phyloP scores from a whole-genome alignment of 2,797 vertebrate species.

The Betta splendens region DNA sequence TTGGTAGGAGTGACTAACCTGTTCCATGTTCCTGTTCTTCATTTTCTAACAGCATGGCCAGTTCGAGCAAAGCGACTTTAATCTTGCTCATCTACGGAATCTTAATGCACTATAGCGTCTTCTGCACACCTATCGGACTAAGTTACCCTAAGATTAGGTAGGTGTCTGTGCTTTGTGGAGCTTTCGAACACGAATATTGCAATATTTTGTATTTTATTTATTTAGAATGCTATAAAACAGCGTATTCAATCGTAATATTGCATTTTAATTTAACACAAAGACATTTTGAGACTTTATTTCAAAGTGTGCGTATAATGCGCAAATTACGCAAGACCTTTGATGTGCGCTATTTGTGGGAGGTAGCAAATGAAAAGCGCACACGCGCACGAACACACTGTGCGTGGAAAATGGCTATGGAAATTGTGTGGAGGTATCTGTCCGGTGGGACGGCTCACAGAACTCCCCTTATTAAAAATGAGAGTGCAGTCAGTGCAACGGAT shows the following conservation, averaged over 20 bases:
- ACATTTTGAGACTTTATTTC: conserved; percentile 3
- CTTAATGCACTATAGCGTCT: conserved; percentile 96
- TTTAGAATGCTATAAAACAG: not conserved
- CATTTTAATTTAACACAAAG: not conserved
- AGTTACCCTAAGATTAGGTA: conserved; percentile 95
- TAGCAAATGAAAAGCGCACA: not conserved
- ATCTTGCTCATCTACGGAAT: conserved; percentile 96
- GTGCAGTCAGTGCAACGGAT: conserved; percentile 66
- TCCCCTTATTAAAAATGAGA: conserved; percentile 78
- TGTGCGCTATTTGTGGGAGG: not conserved
- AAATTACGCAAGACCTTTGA: conserved; percentile 8
- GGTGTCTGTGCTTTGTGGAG: conserved; percentile 56
- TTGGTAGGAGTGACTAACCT: conserved; percentile 43
- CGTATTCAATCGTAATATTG: not conserved
- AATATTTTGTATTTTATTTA: not conserved
- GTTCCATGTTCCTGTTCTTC: conserved; percentile 45
- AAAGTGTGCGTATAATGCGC: conserved; percentile 38
- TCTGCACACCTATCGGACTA: conserved; percentile 93
- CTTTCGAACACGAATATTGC: not conserved
- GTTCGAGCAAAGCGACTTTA: conserved; percentile 94
- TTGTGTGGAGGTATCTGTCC: conserved; percentile 62
- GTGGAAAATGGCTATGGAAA: conserved; percentile 61
- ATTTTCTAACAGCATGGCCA: conserved; percentile 89
- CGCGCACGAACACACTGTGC: not conserved
- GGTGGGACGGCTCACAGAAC: conserved; percentile 73